Conservation (phyloP, 2,797 vertebrate species). For the Coreius guichenoti region DNA sequence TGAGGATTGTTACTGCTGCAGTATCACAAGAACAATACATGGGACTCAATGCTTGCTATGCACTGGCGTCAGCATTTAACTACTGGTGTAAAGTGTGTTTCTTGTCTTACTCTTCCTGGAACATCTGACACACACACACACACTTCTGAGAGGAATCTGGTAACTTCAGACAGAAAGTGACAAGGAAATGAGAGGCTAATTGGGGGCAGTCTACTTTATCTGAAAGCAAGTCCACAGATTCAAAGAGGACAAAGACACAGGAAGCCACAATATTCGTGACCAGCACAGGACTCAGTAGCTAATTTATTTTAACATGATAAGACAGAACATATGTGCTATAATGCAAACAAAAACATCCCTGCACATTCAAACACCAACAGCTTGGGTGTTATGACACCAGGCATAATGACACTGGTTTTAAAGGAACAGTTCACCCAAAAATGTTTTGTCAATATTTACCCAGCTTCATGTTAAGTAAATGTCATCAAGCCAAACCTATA, state of each 20-base stretch:
- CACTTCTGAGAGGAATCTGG: constrained; percentile 9
- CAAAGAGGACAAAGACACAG: constrained; percentile 41
- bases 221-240: constrained; percentile 46
- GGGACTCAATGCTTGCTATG: not conserved
- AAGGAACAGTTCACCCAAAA: constrained; percentile 11
- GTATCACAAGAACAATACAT: not conserved
- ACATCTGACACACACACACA: constrained; percentile 31
- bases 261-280: constrained; percentile 33
- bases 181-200: constrained; percentile 59
- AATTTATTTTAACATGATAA: constrained; percentile 39
- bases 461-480: not conserved
- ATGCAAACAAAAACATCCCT: constrained; percentile 13
- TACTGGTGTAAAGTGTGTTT: not conserved
- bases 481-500: not conserved
- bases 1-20: not conserved
- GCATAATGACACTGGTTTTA: not conserved
- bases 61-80: not conserved
- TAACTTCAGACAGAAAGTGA: constrained; percentile 6
- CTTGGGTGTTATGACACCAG: not conserved
- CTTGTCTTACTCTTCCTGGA: constrained; percentile 2
- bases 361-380: not conserved
- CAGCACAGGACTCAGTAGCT: constrained; percentile 2
- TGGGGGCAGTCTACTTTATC: constrained; percentile 52
- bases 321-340: not conserved
- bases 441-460: not conserved